Conservation (phyloP, 2,113 vertebrate species). For the Fulica atra region DNA sequence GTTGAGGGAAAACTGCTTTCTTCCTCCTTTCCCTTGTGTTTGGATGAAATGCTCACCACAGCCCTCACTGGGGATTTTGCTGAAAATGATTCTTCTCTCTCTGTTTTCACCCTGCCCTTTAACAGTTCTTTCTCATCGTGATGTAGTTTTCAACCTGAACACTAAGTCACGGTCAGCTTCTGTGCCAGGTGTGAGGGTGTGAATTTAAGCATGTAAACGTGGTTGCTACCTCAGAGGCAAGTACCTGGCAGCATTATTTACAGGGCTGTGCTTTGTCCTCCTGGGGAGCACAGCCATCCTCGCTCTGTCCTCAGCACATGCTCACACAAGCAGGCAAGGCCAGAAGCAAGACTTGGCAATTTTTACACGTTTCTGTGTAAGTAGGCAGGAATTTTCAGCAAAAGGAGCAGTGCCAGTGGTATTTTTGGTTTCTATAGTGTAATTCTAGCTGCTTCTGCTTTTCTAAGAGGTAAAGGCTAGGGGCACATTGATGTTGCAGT, state of each 20-base stretch:
- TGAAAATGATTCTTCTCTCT: not conserved
- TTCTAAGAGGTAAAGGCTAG: not conserved
- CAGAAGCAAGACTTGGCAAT: not conserved
- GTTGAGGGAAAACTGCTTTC: not conserved
- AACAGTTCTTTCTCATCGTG: not conserved
- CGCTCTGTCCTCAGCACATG: not conserved
- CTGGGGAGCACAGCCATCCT: not conserved
- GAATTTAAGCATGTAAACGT: not conserved
- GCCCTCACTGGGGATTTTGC: rapidly evolving
- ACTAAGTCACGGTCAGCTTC: rapidly evolving
- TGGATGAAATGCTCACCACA: not conserved
- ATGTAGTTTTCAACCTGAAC: not conserved
- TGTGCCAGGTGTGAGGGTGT: not conserved
- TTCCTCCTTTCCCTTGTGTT: not conserved
- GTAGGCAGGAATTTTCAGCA: not conserved
- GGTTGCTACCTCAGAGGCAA: not conserved
- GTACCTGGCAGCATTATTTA: rapidly evolving
- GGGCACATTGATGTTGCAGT: not conserved
- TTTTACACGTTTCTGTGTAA: not conserved
- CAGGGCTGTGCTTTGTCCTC: not conserved
- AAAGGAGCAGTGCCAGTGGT: not conserved
- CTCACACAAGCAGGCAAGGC: rapidly evolving
- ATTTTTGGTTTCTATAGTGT: not conserved
- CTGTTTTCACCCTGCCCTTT: not conserved
- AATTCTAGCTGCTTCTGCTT: not conserved